These are phyloP conservation scores for Lepeophtheirus salmonis DNA, from an alignment of 1,140 invertebrate species.

Conservation along the genomic window DNA sequence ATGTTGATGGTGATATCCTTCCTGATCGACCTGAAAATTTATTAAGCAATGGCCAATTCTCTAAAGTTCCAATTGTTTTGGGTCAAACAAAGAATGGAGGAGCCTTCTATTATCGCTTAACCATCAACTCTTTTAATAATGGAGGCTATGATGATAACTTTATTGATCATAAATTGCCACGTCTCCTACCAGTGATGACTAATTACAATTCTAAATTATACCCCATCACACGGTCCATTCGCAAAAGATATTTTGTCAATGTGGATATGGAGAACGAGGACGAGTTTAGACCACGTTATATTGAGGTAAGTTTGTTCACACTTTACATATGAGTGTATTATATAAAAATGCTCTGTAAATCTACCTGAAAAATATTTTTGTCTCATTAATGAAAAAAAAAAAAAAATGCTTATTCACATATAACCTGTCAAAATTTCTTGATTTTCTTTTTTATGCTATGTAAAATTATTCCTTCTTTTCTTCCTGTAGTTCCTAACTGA, in stretches of 20 bases:
- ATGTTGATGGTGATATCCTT: constrained; percentile 24
- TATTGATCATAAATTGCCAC: constrained; percentile 24
- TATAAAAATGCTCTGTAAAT: too few relatives aligned
- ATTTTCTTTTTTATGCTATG: too few relatives aligned
- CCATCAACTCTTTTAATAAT: constrained; percentile 24
- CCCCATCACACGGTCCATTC: constrained; percentile 24
- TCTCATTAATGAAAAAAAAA: too few relatives aligned
- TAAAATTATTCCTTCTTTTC: too few relatives aligned
- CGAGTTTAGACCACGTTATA: constrained; percentile 24
- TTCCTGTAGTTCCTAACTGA: constrained; percentile 26
- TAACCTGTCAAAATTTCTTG: too few relatives aligned
- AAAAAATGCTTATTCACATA: too few relatives aligned
- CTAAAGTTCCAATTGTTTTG: constrained; percentile 28
- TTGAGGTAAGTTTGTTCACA: too few relatives aligned
- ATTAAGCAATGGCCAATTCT: constrained; percentile 24
- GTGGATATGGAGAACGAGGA: constrained; percentile 25
- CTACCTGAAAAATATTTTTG: too few relatives aligned
- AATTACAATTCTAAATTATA: constrained; percentile 24
- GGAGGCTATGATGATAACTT: constrained; percentile 26
- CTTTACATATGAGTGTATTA: too few relatives aligned
- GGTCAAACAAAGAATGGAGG: constrained; percentile 27
- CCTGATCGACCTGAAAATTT: constrained; percentile 23
- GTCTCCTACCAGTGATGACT: constrained; percentile 24
- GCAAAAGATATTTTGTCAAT: constrained; percentile 25
- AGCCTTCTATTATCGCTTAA: constrained; percentile 31